Evolutionary conservation across 2,888 invertebrate species (phyloP).

Genomic region (Vannuccia rotundouncinata): DNA sequence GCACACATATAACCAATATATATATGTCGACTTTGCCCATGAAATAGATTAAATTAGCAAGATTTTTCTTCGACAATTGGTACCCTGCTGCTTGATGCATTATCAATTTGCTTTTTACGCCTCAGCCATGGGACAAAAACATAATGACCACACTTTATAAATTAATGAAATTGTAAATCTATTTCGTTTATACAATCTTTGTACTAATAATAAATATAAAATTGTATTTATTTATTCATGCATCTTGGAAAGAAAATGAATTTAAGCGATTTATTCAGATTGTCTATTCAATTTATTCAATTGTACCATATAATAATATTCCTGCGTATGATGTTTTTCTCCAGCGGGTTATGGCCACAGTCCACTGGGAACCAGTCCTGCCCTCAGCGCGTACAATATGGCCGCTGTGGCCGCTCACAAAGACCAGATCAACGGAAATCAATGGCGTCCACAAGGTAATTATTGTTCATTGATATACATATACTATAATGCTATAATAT

Average conservation of each 20-base stretch:
- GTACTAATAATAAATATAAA: no score
- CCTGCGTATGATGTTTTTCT: no score
- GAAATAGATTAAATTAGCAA: not conserved
- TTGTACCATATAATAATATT: not conserved
- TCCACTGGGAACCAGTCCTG: conserved; percentile 32
- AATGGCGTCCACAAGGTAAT: conserved; percentile 37
- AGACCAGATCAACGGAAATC: conserved; percentile 30
- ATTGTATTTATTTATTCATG: no score
- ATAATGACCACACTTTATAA: no score
- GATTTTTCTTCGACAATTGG: not conserved
- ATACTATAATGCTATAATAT: not conserved
- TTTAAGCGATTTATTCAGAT: no score
- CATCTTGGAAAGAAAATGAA: no score
- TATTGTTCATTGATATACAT: not conserved
- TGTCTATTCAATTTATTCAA: no score
- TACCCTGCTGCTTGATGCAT: not conserved
- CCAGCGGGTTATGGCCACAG: conserved; percentile 32
- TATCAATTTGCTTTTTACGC: not conserved
- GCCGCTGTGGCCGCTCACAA: conserved; percentile 25
- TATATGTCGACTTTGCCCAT: not conserved
- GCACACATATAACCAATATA: no score
- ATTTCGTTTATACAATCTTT: no score
- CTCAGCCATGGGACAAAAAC: no score
- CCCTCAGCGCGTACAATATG: conserved; percentile 18
- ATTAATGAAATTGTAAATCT: no score